phyloP scores from a whole-genome alignment of 2,113 vertebrate genomes.

The Ictidomys tridecemlineatus region DNA sequence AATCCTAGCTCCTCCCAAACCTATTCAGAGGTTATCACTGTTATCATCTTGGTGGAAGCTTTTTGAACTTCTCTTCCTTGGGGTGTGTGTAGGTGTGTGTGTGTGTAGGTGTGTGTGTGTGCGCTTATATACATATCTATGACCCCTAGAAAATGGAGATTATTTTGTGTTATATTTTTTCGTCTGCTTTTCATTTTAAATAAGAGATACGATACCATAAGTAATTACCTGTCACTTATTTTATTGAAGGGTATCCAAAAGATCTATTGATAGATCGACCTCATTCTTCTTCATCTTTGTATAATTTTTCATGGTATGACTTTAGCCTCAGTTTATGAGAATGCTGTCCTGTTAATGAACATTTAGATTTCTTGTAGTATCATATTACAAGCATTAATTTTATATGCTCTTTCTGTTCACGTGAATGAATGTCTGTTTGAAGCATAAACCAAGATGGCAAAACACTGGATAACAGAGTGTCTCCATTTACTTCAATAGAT shows the following conservation, averaged over 20 bases:
- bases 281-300: neutral
- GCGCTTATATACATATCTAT: neutral
- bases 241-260: neutral
- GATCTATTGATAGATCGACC: neutral
- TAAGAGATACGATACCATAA: neutral
- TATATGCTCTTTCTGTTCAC: neutral
- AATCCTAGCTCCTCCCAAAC: neutral
- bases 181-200: neutral
- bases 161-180: neutral
- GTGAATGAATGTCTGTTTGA: conserved; percentile 20
- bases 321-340: conserved; percentile 29
- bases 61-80: neutral
- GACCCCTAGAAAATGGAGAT: neutral
- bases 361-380: neutral
- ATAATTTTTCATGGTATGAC: neutral
- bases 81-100: too few relatives aligned
- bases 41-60: neutral
- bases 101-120: neutral
- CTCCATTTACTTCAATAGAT: neutral
- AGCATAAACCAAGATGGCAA: conserved; percentile 16
- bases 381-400: conserved; percentile 31
- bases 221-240: neutral
- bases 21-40: neutral
- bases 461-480: neutral
- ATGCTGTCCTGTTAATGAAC: neutral